These are phyloP conservation scores for Lysandra bellargus DNA, from an alignment of 2,888 invertebrate species.

Conservation along the genomic window DNA sequence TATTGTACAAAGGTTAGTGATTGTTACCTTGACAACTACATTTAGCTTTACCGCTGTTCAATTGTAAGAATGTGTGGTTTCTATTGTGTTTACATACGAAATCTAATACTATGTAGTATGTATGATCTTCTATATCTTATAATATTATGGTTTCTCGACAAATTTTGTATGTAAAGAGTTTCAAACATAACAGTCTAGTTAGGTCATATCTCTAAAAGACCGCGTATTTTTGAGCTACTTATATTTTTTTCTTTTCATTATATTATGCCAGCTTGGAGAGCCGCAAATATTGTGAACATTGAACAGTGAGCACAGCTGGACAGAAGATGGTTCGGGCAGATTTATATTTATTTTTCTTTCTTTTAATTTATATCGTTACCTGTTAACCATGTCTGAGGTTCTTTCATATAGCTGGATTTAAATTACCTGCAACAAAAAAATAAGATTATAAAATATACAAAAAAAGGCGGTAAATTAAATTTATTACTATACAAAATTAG, in stretches of 20 bases:
- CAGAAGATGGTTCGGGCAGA: too few species aligned
- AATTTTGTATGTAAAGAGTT: too few species aligned
- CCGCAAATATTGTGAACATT: too few species aligned
- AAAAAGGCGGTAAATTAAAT: background rate
- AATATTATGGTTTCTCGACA: too few species aligned
- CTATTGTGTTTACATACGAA: background rate
- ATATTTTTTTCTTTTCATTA: too few species aligned
- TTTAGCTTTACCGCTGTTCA: background rate
- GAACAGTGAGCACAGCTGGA: too few species aligned
- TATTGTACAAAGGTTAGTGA: constrained; percentile 25
- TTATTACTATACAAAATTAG: constrained; percentile 6
- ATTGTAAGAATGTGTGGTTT: background rate
- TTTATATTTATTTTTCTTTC: too few species aligned
- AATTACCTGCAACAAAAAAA: constrained; percentile 19
- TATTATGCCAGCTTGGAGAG: too few species aligned
- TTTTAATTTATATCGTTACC: background rate
- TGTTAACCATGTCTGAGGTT: background rate
- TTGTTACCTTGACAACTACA: constrained; percentile 23
- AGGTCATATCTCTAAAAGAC: too few species aligned
- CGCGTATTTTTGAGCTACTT: too few species aligned
- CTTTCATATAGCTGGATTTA: background rate
- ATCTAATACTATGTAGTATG: background rate
- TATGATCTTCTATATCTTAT: background rate
- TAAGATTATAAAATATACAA: background rate
- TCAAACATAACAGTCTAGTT: too few species aligned